Base-by-base conservation (phyloP, 2,113 vertebrate species). In the Epinephelus fuscoguttatus region DNA sequence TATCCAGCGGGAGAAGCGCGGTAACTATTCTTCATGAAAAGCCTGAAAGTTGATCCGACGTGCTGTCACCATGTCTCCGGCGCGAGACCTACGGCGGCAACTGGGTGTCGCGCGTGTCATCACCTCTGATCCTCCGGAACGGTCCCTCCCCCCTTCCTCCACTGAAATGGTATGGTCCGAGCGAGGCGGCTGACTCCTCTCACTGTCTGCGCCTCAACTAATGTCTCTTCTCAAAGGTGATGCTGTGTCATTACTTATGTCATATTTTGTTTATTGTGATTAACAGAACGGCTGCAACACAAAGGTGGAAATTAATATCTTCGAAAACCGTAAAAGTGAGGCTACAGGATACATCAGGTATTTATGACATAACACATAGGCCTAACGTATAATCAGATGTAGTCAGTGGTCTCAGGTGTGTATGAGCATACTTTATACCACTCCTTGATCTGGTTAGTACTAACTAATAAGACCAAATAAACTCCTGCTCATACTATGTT, bases 121-220 rank as follows among this genome's bases (percentile, higher is more conserved):
- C 92, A 82, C 86, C 90, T 92, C 89, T 90, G 91, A 86, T 94
- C 90, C 84, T 60, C 49, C 60, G n/a, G 60, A 53, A 52, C 69
- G 61, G 30, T 53, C 67, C 75, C 75, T 67, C 80, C 72, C 67
- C 89, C 78, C 71, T 14, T 25, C 45, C 21, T 30, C 9, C 45
- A 8, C n/a, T 4, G 18, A 42, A 69, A 82, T 89, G 89, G 85
- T 91, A 89, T 47, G 67, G 71, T 86, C 89, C 87, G 18, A 69
- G 37, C 1, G 40, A 9, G n/a, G 19, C 11, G 60, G 42, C 0
- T 8, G 23, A 3, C 21, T 40, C 30, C 15, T 1, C 10, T 56
- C 21, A 14, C 2, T 8, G n/a, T 17, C 4, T 5, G 18, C 25
- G 4, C 14, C 8, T 37, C 10, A 5, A 18, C 42, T 23, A 1